Evolutionary conservation across 2,888 invertebrate genomes (phyloP), one percentile per base, ranked within the genome.

Genomic region (Pseudococcus jackbeardsleyi): DNA sequence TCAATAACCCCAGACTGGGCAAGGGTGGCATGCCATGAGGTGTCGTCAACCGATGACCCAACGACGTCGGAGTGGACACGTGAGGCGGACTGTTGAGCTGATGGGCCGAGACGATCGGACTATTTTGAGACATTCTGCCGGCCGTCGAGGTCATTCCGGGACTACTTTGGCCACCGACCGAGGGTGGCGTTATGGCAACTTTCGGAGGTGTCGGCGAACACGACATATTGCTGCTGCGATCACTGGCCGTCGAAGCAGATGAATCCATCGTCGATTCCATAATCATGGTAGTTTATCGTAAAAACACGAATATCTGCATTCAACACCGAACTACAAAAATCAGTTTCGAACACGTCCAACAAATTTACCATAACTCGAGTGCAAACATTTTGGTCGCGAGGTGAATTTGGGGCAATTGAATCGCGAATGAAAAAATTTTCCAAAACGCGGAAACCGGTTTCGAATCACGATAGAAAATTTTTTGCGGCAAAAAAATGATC

Each of bases 1-100:
- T 96, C 91, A 97, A 93, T 91, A 97, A 93, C 59, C 96, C 96
- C 90, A 96, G 93, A 54, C 96, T 96, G 88, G 96, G 96, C 91
- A 97, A 93, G 59, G 89, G 89, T 77, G 89, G 90, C 89, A 90
- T 89, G 50, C 90, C 90, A 89, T 89, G 93, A 15, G 89, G 89
- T 89, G 89, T 90, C 87, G 85, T 89, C 88, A 89, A 89, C 89
- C 89, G 89, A 19, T 89, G 89, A 6, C 89, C 89, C 22, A 90
- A 88, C 54, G 90, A 89, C 89, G 89, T 90, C 77, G 90, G 90
- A n/a, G 93, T 93, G 86, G 94, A 93, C 86, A 94, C 93, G 89
- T 94, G 95, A 91, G 91, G 88, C 90, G 89, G 90, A 84, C 89
- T 89, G 79, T 79, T 77, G 19, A 89, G 84, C 89, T 89, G 89